These are phyloP conservation scores for Coronaproctus castanopsis DNA, from an alignment of 2,888 invertebrate species.

Conservation along the genomic window DNA sequence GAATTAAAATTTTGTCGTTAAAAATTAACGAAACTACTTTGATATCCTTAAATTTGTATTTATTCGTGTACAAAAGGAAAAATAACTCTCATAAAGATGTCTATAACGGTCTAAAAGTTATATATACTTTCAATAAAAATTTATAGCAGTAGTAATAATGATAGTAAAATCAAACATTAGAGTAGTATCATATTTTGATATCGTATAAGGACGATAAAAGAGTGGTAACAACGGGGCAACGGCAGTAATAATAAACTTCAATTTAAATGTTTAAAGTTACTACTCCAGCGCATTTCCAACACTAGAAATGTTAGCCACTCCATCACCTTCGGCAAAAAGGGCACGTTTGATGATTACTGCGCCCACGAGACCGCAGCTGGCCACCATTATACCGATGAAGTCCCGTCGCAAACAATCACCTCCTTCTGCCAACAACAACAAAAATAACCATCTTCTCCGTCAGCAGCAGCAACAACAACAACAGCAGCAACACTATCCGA, in stretches of 20 bases:
- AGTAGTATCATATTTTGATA: no score
- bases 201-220: no score
- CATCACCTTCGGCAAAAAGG: slow-evolving; percentile 10
- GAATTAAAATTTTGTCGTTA: no score
- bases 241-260: not conserved
- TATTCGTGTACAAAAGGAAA: no score
- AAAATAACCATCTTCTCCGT: not conserved
- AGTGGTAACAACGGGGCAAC: no score
- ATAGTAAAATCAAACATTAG: no score
- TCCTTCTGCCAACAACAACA: slow-evolving; percentile 2
- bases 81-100: no score
- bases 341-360: slow-evolving; percentile 10
- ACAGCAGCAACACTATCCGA: slow-evolving; percentile 4
- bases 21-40: no score
- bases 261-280: slow-evolving; percentile 2
- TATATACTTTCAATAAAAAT: no score
- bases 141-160: no score
- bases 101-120: no score
- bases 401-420: slow-evolving; percentile 10
- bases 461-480: slow-evolving; percentile 3
- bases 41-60: no score
- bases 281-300: slow-evolving; percentile 10
- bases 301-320: slow-evolving; percentile 5
- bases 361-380: slow-evolving; percentile 7
- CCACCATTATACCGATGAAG: slow-evolving; percentile 4